Base-by-base conservation (phyloP, 2,113 vertebrate genomes). In the Syngnathus scovelli region DNA sequence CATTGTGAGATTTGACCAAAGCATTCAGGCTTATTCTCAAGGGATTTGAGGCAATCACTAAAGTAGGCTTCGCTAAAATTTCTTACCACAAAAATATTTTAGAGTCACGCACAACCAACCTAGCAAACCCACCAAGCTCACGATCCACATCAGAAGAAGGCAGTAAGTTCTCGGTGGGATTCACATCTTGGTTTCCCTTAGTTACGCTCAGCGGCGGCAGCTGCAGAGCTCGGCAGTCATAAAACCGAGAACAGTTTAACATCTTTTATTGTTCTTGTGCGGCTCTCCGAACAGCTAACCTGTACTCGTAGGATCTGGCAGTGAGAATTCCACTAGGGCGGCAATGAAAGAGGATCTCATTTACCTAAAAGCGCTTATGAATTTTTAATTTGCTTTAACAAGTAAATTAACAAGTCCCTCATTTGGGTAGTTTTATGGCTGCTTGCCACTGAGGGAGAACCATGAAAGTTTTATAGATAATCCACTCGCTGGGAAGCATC, bases 351-450 rank as follows among this genome's bases (percentile, higher is more conserved):
- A 94, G 93, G 93, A 98, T 96, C 95, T 97, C 94, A 98, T 98
- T 98, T 98, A 98, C 95, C 95, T 97, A 98, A 98, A 97, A 98
- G 95, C 93, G 83, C 94, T 97, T 96, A 96, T 98, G 98, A 93
- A 98, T 97, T 96, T 97, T 98, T 98, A 97, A 98, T 98, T 98
- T 97, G 95, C 95, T 98, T 98, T 98, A 98, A 98, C 96, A 98
- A 98, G 95, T 98, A 98, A 98, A 98, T 98, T 98, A 98, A 98
- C 96, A 98, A 98, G 96, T 98, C 95, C 94, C 96, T 98, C 94
- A 96, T 96, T 97, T 95, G 92, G 93, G 93, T 96, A 95, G 94
- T 97, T 98, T 98, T 98, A 98, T 94, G 94, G 94, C 92, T 90
- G 90, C 92, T 92, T 92, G 93, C 93, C 96, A 96, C 95, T 92